phyloP scores from a whole-genome alignment of 2,797 vertebrate species.

The Cephalopachus bancanus region DNA sequence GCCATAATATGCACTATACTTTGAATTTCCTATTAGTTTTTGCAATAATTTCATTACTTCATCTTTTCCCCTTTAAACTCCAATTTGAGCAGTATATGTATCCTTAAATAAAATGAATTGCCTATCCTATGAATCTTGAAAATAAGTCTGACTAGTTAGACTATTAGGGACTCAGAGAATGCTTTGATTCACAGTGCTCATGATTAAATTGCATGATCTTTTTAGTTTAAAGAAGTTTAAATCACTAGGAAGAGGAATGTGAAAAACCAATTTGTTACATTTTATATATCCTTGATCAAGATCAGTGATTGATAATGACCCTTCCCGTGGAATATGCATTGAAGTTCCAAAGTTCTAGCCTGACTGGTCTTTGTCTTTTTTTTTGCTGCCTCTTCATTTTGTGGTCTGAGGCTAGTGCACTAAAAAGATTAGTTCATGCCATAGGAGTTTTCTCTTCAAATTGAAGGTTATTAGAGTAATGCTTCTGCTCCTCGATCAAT shows the following conservation, averaged over 20 bases:
- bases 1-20: neutral
- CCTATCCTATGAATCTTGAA: constrained; percentile 6
- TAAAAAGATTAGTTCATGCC: constrained; percentile 60
- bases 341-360: neutral
- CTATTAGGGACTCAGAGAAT: constrained; percentile 36
- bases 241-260: constrained; percentile 53
- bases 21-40: neutral
- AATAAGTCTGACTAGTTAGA: constrained; percentile 55
- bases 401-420: neutral
- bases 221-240: constrained; percentile 62
- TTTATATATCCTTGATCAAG: constrained; percentile 53
- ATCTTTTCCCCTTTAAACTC: constrained; percentile 8
- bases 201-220: constrained; percentile 57
- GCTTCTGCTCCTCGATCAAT: neutral
- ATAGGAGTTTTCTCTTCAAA: constrained; percentile 63
- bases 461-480: constrained; percentile 24
- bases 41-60: constrained; percentile 6
- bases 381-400: constrained; percentile 54
- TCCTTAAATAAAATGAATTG: constrained; percentile 26
- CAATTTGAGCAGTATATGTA: neutral
- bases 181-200: constrained; percentile 14
- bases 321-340: neutral
- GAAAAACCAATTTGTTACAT: constrained; percentile 53
- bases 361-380: neutral
- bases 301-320: constrained; percentile 36